Evolutionary conservation across 2,888 invertebrate species (phyloP).

Genomic region (Rapana venosa): DNA sequence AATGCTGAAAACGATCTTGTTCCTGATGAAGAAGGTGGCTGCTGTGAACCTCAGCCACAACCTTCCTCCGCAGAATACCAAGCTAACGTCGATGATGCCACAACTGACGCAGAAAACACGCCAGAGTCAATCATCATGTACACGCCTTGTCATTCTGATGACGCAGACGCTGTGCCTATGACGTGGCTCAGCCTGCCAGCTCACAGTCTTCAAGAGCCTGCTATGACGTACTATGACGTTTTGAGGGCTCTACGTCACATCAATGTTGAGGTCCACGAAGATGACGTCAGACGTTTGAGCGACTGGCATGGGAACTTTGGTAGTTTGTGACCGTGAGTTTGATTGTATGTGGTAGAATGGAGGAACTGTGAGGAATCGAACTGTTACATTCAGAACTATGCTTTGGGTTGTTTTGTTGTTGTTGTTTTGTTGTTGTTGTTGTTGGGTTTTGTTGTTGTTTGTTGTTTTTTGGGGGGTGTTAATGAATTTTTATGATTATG

Average conservation of each 20-base stretch:
- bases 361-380: not conserved
- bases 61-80: not conserved
- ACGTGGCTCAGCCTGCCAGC: not conserved
- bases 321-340: not conserved
- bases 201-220: not conserved
- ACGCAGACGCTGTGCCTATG: not conserved
- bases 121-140: not conserved
- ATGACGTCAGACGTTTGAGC: conserved; percentile 16
- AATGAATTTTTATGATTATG: not conserved
- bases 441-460: not conserved
- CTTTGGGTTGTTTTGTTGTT: too few relatives aligned
- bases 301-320: not conserved
- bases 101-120: not conserved
- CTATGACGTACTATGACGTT: not conserved
- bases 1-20: too few relatives aligned
- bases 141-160: not conserved
- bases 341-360: not conserved
- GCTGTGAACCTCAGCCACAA: not conserved
- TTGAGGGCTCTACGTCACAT: not conserved
- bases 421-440: not conserved
- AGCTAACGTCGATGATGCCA: not conserved
- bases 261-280: not conserved
- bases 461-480: not conserved
- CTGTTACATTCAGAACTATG: too few relatives aligned
- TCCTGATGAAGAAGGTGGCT: not conserved